A percentile compares a stretch with the other conserved stretches of the same genome.
phyloP scores from a whole-genome alignment of 2,888 invertebrate species.

The Stenotaenia linearis region DNA sequence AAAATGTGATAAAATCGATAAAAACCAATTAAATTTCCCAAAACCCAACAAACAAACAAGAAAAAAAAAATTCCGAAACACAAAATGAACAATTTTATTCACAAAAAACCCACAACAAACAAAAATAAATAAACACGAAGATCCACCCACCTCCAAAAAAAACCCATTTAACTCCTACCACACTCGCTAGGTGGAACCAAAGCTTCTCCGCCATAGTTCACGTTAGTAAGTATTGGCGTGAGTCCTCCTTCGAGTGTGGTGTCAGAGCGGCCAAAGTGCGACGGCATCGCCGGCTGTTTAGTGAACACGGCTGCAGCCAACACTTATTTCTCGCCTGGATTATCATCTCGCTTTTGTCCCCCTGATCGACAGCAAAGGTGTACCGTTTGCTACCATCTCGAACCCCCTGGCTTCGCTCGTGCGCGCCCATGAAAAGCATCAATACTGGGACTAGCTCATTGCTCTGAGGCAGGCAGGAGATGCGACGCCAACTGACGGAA shows the following conservation, averaged over 20 bases:
- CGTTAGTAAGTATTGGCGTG: not conserved
- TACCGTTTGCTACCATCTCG: not conserved
- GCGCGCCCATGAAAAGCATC: not conserved
- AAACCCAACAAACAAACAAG: not conserved
- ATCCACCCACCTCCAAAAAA: not conserved
- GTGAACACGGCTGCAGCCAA: not conserved
- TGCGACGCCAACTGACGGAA: not conserved
- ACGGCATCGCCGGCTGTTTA: not conserved
- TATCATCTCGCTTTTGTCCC: not conserved
- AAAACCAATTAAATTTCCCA: no score
- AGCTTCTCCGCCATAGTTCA: not conserved
- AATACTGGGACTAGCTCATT: slow-evolving; percentile 4
- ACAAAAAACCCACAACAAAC: no score
- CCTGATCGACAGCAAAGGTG: not conserved
- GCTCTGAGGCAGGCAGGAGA: not conserved
- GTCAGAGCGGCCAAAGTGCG: not conserved
- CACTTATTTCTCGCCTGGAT: not conserved
- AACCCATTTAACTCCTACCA: not conserved
- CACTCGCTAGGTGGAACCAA: not conserved
- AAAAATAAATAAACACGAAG: not conserved
- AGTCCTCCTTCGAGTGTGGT: not conserved
- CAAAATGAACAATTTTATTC: no score
- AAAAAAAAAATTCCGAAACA: not conserved
- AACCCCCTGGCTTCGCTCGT: not conserved
- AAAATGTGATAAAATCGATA: not conserved